Evolutionary conservation across 2,888 invertebrate genomes (phyloP).

Genomic region (Chloromyia formosa): DNA sequence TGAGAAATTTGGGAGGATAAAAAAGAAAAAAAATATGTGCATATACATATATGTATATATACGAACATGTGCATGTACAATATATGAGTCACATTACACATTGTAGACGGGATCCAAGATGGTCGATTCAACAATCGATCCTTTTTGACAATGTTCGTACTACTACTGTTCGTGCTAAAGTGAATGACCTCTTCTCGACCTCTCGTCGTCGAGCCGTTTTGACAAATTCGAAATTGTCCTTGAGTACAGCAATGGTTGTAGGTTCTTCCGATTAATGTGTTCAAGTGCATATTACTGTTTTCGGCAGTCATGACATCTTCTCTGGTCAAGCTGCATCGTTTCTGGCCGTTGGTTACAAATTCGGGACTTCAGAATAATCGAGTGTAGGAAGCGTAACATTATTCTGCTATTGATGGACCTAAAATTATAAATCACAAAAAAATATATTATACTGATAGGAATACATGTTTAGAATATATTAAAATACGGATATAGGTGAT

Average conservation of each 20-base stretch:
- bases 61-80: too few relatives aligned
- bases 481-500: too few relatives aligned
- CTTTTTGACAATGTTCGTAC: slow-evolving; percentile 83
- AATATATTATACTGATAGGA: too few relatives aligned
- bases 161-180: slow-evolving; percentile 95
- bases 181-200: slow-evolving; percentile 98
- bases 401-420: too few relatives aligned
- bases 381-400: too few relatives aligned
- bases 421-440: too few relatives aligned
- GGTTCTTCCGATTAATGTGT: slow-evolving; percentile 57
- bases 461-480: too few relatives aligned
- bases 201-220: slow-evolving; percentile 93
- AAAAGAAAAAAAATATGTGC: too few relatives aligned
- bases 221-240: slow-evolving; percentile 97
- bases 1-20: too few relatives aligned
- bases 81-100: too few relatives aligned
- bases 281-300: slow-evolving; percentile 50
- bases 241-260: slow-evolving; percentile 91
- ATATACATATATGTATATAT: too few relatives aligned
- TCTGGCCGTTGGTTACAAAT: slow-evolving; percentile 48
- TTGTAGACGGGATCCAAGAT: slow-evolving; percentile 74
- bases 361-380: too few relatives aligned
- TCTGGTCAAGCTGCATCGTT: slow-evolving; percentile 41
- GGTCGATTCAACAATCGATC: slow-evolving; percentile 66
- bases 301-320: slow-evolving; percentile 50